A percentile compares a stretch with the other conserved stretches of the same genome.
These are phyloP conservation scores for Cactoblastis cactorum DNA, from an alignment of 2,888 invertebrate species.

Conservation along the genomic window DNA sequence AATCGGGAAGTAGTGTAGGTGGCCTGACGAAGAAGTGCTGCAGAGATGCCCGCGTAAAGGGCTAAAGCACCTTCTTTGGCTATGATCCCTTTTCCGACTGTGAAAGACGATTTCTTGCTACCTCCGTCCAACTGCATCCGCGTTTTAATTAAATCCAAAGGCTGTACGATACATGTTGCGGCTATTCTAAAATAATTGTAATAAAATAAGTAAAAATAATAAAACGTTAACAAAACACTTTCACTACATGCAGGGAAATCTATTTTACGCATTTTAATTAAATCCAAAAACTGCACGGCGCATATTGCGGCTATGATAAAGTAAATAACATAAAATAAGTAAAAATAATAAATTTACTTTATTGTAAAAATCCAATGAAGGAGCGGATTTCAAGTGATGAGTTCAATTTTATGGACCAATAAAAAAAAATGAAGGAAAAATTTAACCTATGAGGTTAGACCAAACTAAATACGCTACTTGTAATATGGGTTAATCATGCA, in stretches of 20 bases:
- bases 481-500: too few relatives aligned
- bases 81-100: constrained; percentile 88
- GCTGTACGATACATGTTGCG: constrained; percentile 97
- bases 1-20: constrained; percentile 98
- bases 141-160: constrained; percentile 97
- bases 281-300: constrained; percentile 97
- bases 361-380: too few relatives aligned
- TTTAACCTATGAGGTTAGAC: too few relatives aligned
- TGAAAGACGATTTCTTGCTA: constrained; percentile 88
- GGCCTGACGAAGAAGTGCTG: constrained; percentile 95
- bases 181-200: constrained; percentile 93
- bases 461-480: too few relatives aligned
- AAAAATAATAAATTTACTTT: too few relatives aligned
- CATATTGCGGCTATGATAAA: constrained; percentile 95
- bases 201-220: too few relatives aligned
- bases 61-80: constrained; percentile 92
- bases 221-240: too few relatives aligned
- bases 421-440: too few relatives aligned
- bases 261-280: constrained; percentile 98
- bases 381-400: too few relatives aligned
- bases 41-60: constrained; percentile 94
- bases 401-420: too few relatives aligned
- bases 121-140: constrained; percentile 97
- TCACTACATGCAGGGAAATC: too few relatives aligned
- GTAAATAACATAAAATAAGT: too few relatives aligned